These are phyloP conservation scores for Portevinia maculata DNA, from an alignment of 2,888 invertebrate species.

Conservation along the genomic window DNA sequence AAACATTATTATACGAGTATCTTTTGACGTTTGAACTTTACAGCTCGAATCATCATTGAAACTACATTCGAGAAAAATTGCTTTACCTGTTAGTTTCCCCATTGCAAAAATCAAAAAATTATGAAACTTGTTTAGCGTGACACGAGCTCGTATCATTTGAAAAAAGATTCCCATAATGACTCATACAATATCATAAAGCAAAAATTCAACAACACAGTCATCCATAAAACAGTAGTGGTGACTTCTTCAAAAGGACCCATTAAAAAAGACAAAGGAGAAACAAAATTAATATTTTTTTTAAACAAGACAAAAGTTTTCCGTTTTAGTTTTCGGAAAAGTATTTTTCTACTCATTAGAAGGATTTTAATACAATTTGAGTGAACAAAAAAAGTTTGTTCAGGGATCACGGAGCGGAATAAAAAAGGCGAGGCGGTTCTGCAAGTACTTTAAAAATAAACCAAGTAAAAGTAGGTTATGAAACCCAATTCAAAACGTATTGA, in stretches of 20 bases:
- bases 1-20: slow-evolving; percentile 4
- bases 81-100: not conserved
- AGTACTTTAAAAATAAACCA: no score
- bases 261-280: not conserved
- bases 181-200: slow-evolving; percentile 26
- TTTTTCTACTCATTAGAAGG: no score
- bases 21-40: not conserved
- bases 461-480: no score
- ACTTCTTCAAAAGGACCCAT: not conserved
- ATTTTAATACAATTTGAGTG: no score
- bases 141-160: slow-evolving; percentile 38
- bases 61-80: not conserved
- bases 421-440: no score
- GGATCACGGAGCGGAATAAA: no score
- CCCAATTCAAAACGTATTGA: no score
- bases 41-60: not conserved
- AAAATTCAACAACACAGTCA: not conserved
- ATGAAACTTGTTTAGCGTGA: slow-evolving; percentile 41
- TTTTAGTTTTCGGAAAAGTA: no score
- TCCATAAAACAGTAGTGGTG: not conserved
- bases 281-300: no score
- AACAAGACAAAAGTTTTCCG: no score
- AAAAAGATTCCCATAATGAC: slow-evolving; percentile 32
- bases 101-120: slow-evolving; percentile 17
- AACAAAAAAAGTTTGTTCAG: no score